Evolutionary conservation across 2,797 vertebrate genomes (phyloP), one percentile per base, ranked within the genome.

Genomic region (Lateolabrax maculatus): DNA sequence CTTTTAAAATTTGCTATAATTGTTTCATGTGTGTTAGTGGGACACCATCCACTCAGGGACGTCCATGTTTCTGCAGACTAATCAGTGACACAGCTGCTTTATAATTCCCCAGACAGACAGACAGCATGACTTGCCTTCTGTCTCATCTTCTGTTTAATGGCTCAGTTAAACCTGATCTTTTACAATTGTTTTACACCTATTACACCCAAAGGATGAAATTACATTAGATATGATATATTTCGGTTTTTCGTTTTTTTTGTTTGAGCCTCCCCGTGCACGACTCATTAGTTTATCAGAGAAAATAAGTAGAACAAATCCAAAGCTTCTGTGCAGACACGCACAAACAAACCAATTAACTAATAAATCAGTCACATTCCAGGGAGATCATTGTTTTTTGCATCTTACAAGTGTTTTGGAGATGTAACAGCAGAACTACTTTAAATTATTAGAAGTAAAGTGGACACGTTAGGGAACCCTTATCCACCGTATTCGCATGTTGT

Each of bases 51-150:
- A 68, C 68, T 63, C 52, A 0, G 41, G 27, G 63, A 56, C 31
- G 52, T 60, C 68, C 37, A 71, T 37, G 23, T 41, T 25, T 1
- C 37, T 73, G 31, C 77, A 77, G 56, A 72, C 39, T 37, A 13
- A 60, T 75, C 27, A 51, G 1, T 75, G 67, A 71, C 9, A 16
- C 74, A 81, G 65, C 56, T 85, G 82, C 41, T 71, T 77, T 41
- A 53, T 72, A 73, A 79, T 70, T 78, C 83, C 73, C 15, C 8
- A 36, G 34, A 68, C 68, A 80, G 67, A 68, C 72, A 73, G 74
- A 77, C 80, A 23, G 43, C n/a, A 19, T 3, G 64, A 61, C 55
- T 1, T 8, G 53, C 64, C 65, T 64, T 71, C 80, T 89, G 79
- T 77, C 61, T 49, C 71, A 36, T 67, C 53, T 2, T 37, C 13